phyloP scores from a whole-genome alignment of 2,888 invertebrate species.

The Pegoplata infirma region DNA sequence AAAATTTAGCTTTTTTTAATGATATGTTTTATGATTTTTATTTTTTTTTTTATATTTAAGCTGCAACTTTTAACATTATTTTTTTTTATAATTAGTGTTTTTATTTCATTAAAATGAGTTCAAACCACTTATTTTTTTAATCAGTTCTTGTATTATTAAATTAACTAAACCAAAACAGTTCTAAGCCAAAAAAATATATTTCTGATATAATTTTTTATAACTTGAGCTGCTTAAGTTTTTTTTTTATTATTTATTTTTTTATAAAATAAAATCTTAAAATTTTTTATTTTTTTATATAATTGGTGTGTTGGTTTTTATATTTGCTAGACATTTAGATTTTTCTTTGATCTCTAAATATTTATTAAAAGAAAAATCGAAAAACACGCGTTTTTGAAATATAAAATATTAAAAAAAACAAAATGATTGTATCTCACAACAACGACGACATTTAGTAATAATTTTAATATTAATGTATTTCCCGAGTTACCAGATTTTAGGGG shows the following conservation, averaged over 20 bases:
- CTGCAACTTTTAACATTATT: conserved; percentile 16
- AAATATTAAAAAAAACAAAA: conserved; percentile 48
- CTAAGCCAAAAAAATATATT: background rate
- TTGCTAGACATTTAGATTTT: conserved; percentile 44
- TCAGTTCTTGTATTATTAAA: conserved; percentile 74
- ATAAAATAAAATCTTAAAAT: conserved; percentile 24
- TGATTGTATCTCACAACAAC: conserved; percentile 78
- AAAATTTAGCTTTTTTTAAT: conserved; percentile 19
- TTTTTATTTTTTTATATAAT: background rate
- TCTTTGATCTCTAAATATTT: conserved; percentile 13
- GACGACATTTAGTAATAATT: conserved; percentile 64
- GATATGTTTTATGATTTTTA: conserved; percentile 52
- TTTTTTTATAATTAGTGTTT: conserved; percentile 21
- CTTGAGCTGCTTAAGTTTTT: conserved; percentile 25
- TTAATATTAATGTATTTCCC: background rate
- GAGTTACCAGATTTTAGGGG: background rate
- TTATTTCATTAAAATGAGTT: conserved; percentile 66
- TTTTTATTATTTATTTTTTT: too few relatives aligned
- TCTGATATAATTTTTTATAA: background rate
- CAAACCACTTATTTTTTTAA: conserved; percentile 77
- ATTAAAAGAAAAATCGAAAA: conserved; percentile 13
- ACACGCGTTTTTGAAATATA: conserved; percentile 11
- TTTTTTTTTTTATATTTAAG: conserved; percentile 36
- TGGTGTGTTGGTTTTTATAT: conserved; percentile 13
- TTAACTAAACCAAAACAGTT: conserved; percentile 34